Conservation (phyloP, 2,113 vertebrate genomes). For the Cryptotis parvus region DNA sequence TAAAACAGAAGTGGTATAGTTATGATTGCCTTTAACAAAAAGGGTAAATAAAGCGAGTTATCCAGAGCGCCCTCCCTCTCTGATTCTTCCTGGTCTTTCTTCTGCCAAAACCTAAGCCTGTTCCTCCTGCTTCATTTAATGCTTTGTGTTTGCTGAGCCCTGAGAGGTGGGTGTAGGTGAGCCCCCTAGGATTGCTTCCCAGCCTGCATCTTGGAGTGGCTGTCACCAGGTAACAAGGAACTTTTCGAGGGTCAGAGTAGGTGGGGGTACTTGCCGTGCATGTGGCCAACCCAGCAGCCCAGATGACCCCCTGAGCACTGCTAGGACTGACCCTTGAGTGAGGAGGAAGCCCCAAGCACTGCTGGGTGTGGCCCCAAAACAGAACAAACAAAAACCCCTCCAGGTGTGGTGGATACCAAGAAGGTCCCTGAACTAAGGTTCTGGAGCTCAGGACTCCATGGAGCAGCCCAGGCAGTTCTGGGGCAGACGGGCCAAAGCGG, state of each 20-base stretch:
- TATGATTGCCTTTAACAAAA: slow-evolving; percentile 17
- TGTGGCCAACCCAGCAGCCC: too few relatives aligned
- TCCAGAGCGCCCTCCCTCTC: neutral
- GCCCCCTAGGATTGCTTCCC: neutral
- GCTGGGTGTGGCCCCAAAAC: too few relatives aligned
- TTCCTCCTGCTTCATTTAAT: neutral
- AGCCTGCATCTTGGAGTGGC: neutral
- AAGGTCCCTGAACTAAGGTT: neutral
- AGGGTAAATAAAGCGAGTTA: neutral
- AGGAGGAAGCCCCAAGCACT: too few relatives aligned
- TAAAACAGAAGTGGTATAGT: slow-evolving; percentile 17
- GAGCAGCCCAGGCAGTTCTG: neutral
- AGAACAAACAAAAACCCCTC: too few relatives aligned
- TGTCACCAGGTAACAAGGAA: neutral
- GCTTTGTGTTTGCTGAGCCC: neutral
- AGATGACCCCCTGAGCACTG: too few relatives aligned
- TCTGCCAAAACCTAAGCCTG: neutral
- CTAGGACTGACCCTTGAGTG: too few relatives aligned
- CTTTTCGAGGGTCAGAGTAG: too few relatives aligned
- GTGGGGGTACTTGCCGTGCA: too few relatives aligned
- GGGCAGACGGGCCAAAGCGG: neutral
- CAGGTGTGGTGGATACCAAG: neutral
- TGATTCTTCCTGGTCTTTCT: neutral
- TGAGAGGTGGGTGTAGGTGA: neutral
- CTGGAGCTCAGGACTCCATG: too few relatives aligned